Base-by-base conservation (phyloP, 2,797 vertebrate genomes). In the Siniperca scherzeri region DNA sequence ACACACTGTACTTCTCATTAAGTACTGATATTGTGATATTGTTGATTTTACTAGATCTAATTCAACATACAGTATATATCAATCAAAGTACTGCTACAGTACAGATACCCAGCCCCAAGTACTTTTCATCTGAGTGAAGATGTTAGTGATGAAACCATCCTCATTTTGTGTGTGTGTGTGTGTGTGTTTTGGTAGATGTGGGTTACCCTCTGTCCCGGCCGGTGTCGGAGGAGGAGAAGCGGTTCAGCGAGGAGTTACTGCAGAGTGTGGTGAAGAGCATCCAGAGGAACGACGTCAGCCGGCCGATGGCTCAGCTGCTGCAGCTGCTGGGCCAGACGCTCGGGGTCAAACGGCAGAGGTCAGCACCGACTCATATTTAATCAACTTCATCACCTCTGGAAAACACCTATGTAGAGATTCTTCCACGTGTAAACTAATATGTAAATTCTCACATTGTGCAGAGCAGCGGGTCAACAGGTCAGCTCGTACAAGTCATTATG, bases 201-300 rank as follows among this genome's bases (percentile, higher is more conserved):
- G 94, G 94, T 11, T 95, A 95, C 88, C 92, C 93, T 53, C 72
- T 92, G 81, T 61, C 87, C 5, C 88, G 92, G 42, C 75, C 74
- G 72, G 94, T 85, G 82, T 96, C 94, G 68, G 96, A 96, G 80
- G 96, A 96, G 87, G 96, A 98, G 77, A 96, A 95, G 82, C 95
- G 94, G 19, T 97, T 98, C 91, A 97, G 95, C 36, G 96, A 98
- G 83, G 98, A 99, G 74, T 87, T 98, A 14, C 94, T 99, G 89
- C 97, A 97, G 91, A 96, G 93, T 72, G 96, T 99, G 85, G 98
- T 99, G 90, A 98, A 93, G 91, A 98, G 97, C 93, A 98, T 99
- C 89, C 98, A 98, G 95, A 98, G 96, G 96, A 99, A 99, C 57
- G 97, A 99, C 50, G 95, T 99, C 57, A 97, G 97, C 7, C 96